Evolutionary conservation across 1,140 invertebrate species (phyloP).

Genomic region (Oncopodura yosiiana): DNA sequence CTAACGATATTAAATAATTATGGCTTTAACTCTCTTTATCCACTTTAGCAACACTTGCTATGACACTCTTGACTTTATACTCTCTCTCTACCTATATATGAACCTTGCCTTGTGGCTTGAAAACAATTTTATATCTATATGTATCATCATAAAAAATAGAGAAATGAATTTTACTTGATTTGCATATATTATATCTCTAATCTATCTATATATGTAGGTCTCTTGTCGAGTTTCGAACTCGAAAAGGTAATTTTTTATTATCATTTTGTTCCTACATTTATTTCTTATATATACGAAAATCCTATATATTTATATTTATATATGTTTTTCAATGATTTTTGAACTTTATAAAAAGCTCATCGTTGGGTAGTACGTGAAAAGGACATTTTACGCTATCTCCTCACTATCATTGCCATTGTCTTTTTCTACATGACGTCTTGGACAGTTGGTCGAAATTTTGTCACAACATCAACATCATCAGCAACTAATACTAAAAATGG

Average conservation of each 20-base stretch:
- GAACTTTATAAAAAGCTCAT: constrained; percentile 79
- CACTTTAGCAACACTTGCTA: too few relatives aligned
- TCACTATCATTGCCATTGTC: constrained; percentile 63
- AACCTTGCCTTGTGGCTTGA: too few relatives aligned
- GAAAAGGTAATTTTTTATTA: constrained; percentile 1
- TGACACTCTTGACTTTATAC: too few relatives aligned
- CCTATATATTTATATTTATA: constrained; percentile 11
- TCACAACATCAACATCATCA: constrained; percentile 6
- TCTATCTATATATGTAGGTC: constrained; percentile 36
- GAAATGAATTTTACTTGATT: too few relatives aligned
- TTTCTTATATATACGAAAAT: background rate
- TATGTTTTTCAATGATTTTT: constrained; percentile 52
- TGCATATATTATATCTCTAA: background rate
- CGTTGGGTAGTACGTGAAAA: constrained; percentile 75
- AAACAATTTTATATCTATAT: too few relatives aligned
- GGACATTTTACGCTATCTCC: constrained; percentile 69
- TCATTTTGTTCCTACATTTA: background rate
- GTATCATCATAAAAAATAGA: too few relatives aligned
- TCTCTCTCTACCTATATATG: too few relatives aligned
- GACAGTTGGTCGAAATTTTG: constrained; percentile 52
- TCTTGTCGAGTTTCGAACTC: constrained; percentile 56
- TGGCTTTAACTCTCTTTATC: too few relatives aligned
- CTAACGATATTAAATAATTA: too few relatives aligned
- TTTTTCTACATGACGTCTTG: constrained; percentile 76
- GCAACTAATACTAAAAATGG: background rate